Base-by-base conservation (phyloP, 2,888 invertebrate species). In the Pseudococcus longispinus region DNA sequence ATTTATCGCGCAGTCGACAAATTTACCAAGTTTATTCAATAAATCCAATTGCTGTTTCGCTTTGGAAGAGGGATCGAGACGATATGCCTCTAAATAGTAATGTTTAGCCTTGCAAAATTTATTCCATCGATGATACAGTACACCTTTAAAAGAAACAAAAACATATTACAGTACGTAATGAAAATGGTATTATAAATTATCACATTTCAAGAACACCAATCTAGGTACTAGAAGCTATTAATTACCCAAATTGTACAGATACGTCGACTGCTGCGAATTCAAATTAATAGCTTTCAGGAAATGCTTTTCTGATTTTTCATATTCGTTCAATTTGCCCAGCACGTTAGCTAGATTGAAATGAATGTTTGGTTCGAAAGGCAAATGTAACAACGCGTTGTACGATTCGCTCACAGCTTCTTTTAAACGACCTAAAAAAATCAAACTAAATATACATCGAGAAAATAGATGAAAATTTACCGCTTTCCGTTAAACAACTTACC, bases 91-190 rank as follows among this genome's bases (percentile, higher is more conserved):
- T 89, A 92, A 91, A 90, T 98, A 98, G 91, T 94, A 93, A 88
- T 92, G 90, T 90, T 94, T 93, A 0, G 98, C 98, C 89, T 93
- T 91, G 8, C 93, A 92, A 88, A 93, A 92, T 91, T 95, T 96
- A 88, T 95, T 95, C 97, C 97, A 97, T 29, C 97, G 94, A 91
- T 97, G 97, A 91, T 97, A 97, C n/a, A 98, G 92, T 26, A 98
- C 97, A 87, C 96, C 96, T 95, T 88, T 1, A 89, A 88, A 37
- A 88, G 82, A 26, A 32, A 60, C 15, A 46, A 11, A 46, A 46
- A 46, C 44, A 46, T 46, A n/a, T n/a, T n/a, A n/a, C 37, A 37
- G 37, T 37, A 46, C 8, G 13, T 46, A 15, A 46, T 37, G 37
- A 4, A 37, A 37, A n/a, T n/a, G 8, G 4, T 37, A 37, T 0